These are phyloP conservation scores for Daboia siamensis DNA, from an alignment of 2,113 vertebrate genomes.

Conservation along the genomic window DNA sequence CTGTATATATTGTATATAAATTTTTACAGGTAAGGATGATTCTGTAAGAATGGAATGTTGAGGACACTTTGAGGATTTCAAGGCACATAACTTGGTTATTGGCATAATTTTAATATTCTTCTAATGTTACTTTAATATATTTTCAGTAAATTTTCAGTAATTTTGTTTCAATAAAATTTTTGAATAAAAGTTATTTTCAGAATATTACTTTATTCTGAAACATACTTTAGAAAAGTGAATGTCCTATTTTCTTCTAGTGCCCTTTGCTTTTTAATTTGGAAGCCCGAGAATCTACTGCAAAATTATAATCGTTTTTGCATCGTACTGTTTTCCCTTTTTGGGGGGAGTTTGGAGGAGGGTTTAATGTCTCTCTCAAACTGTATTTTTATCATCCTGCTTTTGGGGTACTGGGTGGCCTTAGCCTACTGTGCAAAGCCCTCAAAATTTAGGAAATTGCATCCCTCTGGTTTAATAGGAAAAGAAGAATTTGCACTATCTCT, in stretches of 20 bases:
- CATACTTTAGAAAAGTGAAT: not conserved
- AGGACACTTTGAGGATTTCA: not conserved
- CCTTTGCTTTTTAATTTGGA: not conserved
- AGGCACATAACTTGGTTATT: not conserved
- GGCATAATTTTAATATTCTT: not conserved
- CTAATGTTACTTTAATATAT: not conserved
- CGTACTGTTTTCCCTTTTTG: not conserved
- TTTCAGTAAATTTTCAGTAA: not conserved
- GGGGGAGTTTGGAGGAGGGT: not conserved
- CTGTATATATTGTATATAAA: too few species aligned
- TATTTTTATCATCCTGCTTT: not conserved
- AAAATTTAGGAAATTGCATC: not conserved
- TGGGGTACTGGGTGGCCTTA: not conserved
- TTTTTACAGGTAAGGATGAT: not conserved
- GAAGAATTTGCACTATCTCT: not conserved
- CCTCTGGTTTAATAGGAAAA: not conserved
- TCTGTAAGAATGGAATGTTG: not conserved
- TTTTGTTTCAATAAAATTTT: not conserved
- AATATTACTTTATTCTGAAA: not conserved
- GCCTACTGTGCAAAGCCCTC: not conserved
- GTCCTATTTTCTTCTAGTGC: not conserved
- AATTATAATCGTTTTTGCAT: not conserved
- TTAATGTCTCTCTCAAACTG: not conserved
- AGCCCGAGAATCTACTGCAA: not conserved
- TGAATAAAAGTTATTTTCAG: not conserved